phyloP scores from a whole-genome alignment of 2,888 invertebrate species.

The Agrotis segetum region DNA sequence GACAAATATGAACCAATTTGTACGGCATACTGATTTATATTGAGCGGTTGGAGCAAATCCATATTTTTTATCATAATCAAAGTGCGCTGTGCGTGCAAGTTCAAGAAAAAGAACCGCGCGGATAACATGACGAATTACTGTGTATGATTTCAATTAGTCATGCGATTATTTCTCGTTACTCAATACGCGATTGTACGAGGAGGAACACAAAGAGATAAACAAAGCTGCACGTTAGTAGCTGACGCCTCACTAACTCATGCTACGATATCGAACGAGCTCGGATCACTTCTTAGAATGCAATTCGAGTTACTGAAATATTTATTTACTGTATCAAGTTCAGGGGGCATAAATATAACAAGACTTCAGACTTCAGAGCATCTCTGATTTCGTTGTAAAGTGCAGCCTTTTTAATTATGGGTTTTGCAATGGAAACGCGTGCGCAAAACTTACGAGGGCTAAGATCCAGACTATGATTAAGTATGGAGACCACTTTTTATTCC shows the following conservation, averaged over 20 bases:
- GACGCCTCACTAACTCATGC: slow-evolving; percentile 79
- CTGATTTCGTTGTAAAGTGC: slow-evolving; percentile 74
- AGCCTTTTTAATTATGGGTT: slow-evolving; percentile 77
- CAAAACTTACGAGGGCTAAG: slow-evolving; percentile 7
- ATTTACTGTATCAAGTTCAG: slow-evolving; percentile 87
- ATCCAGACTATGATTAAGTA: slow-evolving; percentile 40
- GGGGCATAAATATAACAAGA: slow-evolving; percentile 75
- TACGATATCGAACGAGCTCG: slow-evolving; percentile 73
- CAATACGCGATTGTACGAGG: slow-evolving; percentile 70
- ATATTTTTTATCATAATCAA: slow-evolving; percentile 60
- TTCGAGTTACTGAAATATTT: slow-evolving; percentile 86
- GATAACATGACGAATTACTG: slow-evolving; percentile 75
- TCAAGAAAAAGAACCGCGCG: slow-evolving; percentile 67
- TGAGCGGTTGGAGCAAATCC: slow-evolving; percentile 53
- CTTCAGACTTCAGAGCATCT: slow-evolving; percentile 71
- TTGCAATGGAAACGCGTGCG: slow-evolving; percentile 44
- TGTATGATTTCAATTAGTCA: slow-evolving; percentile 81
- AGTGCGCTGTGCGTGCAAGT: slow-evolving; percentile 59
- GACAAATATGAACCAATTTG: slow-evolving; percentile 64
- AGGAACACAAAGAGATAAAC: slow-evolving; percentile 71
- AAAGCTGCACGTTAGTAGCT: slow-evolving; percentile 77
- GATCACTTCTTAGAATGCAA: slow-evolving; percentile 86
- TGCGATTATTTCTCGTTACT: slow-evolving; percentile 84
- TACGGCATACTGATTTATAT: slow-evolving; percentile 54
- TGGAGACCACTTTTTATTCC: slow-evolving; percentile 6